A percentile compares a stretch with the other conserved stretches of the same genome.
These are phyloP conservation scores for Potorous gilbertii DNA, from an alignment of 2,797 vertebrate genomes.

Conservation along the genomic window DNA sequence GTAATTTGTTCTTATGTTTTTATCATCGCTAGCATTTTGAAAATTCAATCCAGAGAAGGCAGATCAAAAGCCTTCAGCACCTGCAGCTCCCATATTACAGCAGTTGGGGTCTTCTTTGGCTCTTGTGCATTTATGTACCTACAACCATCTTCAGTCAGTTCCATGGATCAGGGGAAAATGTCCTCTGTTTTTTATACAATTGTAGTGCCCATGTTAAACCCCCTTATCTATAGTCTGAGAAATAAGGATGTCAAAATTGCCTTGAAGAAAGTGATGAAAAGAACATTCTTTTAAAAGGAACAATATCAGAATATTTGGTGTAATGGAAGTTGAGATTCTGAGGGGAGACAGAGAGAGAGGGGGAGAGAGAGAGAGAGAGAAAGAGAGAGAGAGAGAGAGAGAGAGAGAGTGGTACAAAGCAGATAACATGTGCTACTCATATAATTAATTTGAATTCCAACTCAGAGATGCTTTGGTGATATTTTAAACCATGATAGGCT, in stretches of 20 bases:
- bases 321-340: not conserved
- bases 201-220: conserved; percentile 62
- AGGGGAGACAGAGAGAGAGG: too few relatives aligned
- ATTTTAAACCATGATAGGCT: not conserved
- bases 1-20: conserved; percentile 56
- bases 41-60: conserved; percentile 5
- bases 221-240: conserved; percentile 68
- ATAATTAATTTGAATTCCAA: not conserved
- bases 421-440: not conserved
- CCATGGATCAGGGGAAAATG: conserved; percentile 48
- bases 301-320: not conserved
- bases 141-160: conserved; percentile 23
- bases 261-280: conserved; percentile 7
- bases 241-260: conserved; percentile 56
- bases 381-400: too few relatives aligned
- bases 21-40: conserved; percentile 52
- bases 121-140: conserved; percentile 54
- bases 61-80: conserved; percentile 72
- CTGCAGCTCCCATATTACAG: conserved; percentile 69
- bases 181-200: conserved; percentile 68
- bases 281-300: not conserved
- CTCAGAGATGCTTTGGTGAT: not conserved
- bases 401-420: too few relatives aligned
- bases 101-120: conserved; percentile 64
- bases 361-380: too few relatives aligned